phyloP scores from a whole-genome alignment of 1,140 invertebrate genomes.

The Sminthurinus signatus region DNA sequence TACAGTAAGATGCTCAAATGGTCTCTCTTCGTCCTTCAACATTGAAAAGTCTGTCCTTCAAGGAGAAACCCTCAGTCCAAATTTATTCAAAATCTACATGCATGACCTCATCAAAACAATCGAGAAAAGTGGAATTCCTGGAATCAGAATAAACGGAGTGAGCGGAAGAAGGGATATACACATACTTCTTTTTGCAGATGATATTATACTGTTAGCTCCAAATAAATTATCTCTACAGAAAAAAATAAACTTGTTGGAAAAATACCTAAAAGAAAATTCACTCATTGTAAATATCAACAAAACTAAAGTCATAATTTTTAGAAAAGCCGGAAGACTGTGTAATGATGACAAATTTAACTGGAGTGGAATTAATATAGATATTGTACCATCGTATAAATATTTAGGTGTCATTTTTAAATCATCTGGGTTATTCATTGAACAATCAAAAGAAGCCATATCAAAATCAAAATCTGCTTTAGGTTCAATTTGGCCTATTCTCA shows the following conservation, averaged over 20 bases:
- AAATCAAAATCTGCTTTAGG: no score
- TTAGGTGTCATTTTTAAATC: neutral
- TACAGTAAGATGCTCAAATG: neutral
- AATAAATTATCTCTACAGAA: neutral
- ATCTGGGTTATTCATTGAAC: neutral
- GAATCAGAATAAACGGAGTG: neutral
- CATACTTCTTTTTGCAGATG: constrained; percentile 16
- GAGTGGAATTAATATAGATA: neutral
- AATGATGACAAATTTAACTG: constrained; percentile 15
- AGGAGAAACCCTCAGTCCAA: constrained; percentile 18
- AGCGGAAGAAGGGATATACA: neutral
- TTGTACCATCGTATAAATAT: neutral
- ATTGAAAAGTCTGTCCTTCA: constrained; percentile 11
- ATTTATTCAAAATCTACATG: constrained; percentile 10
- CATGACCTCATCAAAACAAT: neutral
- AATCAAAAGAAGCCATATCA: no score
- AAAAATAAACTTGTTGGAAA: neutral
- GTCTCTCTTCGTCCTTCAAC: neutral
- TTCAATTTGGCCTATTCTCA: no score
- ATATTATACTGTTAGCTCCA: neutral
- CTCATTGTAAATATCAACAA: constrained; percentile 30
- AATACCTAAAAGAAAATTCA: constrained; percentile 26
- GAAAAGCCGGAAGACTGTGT: constrained; percentile 17
- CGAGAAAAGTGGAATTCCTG: neutral
- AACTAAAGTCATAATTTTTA: constrained; percentile 36